Evolutionary conservation across 2,113 vertebrate genomes (phyloP).

Genomic region (Saimiri boliviensis): DNA sequence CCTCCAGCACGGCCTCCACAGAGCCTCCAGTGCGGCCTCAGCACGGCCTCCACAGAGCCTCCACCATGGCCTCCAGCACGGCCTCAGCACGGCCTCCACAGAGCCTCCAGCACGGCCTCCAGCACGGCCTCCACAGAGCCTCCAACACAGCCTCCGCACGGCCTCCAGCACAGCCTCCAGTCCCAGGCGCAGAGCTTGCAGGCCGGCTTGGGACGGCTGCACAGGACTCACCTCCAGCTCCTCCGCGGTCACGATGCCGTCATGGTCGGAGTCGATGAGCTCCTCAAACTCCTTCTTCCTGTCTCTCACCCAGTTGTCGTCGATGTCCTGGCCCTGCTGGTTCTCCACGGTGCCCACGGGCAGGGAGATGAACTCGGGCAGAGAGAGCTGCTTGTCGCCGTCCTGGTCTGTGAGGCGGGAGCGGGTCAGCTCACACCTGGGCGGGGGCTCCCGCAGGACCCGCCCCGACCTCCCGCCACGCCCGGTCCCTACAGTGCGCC

Average conservation of each 20-base stretch:
- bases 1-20: too few relatives aligned
- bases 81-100: too few relatives aligned
- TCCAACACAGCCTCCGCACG: too few relatives aligned
- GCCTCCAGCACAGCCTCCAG: background rate
- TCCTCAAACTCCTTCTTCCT: slow-evolving; percentile 95
- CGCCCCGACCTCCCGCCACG: background rate
- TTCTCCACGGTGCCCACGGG: slow-evolving; percentile 97
- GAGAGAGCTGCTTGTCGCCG: slow-evolving; percentile 91
- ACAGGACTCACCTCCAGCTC: slow-evolving; percentile 91
- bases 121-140: too few relatives aligned
- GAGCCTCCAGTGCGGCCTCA: too few relatives aligned
- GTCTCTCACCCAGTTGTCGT: slow-evolving; percentile 96
- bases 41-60: too few relatives aligned
- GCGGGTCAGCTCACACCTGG: too few relatives aligned
- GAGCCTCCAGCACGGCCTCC: too few relatives aligned
- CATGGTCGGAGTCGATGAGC: slow-evolving; percentile 91
- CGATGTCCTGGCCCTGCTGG: slow-evolving; percentile 95
- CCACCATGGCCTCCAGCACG: too few relatives aligned
- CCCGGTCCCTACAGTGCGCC: background rate
- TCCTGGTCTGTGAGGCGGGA: slow-evolving; percentile 89
- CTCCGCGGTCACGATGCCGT: slow-evolving; percentile 94
- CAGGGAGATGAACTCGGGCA: slow-evolving; percentile 95
- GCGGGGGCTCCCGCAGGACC: background rate
- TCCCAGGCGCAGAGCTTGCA: background rate
- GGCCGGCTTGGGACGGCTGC: background rate